Evolutionary conservation across 2,888 invertebrate genomes (phyloP).

Genomic region (Ochlodes sylvanus): DNA sequence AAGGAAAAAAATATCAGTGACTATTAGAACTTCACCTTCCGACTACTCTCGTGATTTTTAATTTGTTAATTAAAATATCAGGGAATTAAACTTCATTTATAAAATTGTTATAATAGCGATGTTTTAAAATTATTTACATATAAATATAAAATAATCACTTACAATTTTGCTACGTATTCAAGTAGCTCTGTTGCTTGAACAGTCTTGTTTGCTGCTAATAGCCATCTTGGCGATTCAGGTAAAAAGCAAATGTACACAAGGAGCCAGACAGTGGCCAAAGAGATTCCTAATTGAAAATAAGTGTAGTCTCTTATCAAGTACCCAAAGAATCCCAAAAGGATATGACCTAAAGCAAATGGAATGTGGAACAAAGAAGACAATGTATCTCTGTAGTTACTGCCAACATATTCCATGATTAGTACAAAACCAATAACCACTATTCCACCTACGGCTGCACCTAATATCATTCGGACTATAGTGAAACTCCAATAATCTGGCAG

Average conservation of each 20-base stretch:
- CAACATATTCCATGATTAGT: conserved; percentile 87
- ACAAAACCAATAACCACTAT: conserved; percentile 87
- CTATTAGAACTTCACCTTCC: too few relatives aligned
- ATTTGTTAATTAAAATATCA: too few relatives aligned
- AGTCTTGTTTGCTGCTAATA: conserved; percentile 87
- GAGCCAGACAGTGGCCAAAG: conserved; percentile 82
- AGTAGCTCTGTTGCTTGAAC: conserved; percentile 86
- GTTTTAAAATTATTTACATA: too few relatives aligned
- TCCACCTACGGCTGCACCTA: conserved; percentile 91
- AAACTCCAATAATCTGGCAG: conserved; percentile 87
- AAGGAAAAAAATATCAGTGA: conserved; percentile 45
- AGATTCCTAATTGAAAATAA: conserved; percentile 86
- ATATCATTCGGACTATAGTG: conserved; percentile 87
- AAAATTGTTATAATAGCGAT: too few relatives aligned
- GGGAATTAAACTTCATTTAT: too few relatives aligned
- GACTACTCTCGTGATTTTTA: too few relatives aligned
- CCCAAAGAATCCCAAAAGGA: conserved; percentile 85
- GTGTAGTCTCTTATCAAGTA: conserved; percentile 87
- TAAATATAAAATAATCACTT: conserved; percentile 45
- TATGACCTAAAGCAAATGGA: conserved; percentile 88
- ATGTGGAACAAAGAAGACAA: conserved; percentile 87
- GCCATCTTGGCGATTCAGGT: conserved; percentile 92
- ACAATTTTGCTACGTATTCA: conserved; percentile 85
- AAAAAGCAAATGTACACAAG: conserved; percentile 88
- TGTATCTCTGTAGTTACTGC: conserved; percentile 74